Evolutionary conservation across 1,140 invertebrate species (phyloP).

Genomic region (Triops longicaudatus): DNA sequence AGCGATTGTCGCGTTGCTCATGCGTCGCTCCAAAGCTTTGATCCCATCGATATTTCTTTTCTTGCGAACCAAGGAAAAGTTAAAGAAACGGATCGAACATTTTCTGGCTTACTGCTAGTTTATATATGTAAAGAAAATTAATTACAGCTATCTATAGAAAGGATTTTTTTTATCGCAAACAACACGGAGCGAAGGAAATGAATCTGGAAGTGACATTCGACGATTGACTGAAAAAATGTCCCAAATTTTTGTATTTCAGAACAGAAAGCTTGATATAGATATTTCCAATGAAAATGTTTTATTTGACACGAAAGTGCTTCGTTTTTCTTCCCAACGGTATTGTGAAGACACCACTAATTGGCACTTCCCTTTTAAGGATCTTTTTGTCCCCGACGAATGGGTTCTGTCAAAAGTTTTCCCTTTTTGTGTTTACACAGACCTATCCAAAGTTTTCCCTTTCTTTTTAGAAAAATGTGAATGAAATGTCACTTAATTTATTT

Average conservation of each 20-base stretch:
- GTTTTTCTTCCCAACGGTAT: background rate
- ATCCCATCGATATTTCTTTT: background rate
- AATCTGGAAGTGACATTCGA: background rate
- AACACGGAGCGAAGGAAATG: background rate
- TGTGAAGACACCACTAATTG: background rate
- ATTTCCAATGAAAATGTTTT: constrained; percentile 2
- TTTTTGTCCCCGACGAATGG: background rate
- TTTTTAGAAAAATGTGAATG: background rate
- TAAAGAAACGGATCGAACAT: background rate
- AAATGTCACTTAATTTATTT: background rate
- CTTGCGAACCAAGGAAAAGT: background rate
- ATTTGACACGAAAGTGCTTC: background rate
- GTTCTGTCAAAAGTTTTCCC: background rate
- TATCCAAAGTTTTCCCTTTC: background rate
- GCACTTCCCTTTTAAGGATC: background rate
- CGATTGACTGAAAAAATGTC: background rate
- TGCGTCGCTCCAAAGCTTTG: background rate
- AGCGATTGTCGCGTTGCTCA: background rate
- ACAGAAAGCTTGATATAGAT: background rate
- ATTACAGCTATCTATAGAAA: background rate
- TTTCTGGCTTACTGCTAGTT: background rate
- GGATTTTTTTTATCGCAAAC: background rate
- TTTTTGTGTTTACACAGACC: background rate
- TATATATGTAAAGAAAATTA: background rate
- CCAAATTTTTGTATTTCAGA: background rate